A percentile compares a stretch with the other conserved stretches of the same genome.
phyloP scores from a whole-genome alignment of 2,797 vertebrate genomes.

The Sebastes taczanowskii region DNA sequence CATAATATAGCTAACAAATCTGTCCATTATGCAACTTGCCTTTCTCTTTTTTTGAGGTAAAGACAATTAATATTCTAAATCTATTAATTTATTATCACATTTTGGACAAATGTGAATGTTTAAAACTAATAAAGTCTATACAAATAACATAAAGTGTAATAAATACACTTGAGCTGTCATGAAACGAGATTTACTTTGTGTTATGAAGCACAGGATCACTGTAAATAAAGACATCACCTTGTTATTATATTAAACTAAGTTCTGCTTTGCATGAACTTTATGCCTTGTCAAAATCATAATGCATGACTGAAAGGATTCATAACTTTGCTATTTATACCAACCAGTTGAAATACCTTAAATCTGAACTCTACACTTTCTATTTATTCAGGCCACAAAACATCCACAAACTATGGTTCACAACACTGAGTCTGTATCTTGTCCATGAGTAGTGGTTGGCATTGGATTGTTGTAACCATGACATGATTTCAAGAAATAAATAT shows the following conservation, averaged over 20 bases:
- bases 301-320: background rate
- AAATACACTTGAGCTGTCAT: background rate
- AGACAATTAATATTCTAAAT: background rate
- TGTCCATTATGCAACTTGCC: background rate
- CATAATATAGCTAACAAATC: background rate
- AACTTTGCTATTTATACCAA: too few species aligned
- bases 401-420: too few species aligned
- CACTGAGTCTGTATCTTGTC: too few species aligned
- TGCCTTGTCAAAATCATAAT: background rate
- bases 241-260: background rate
- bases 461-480: too few species aligned
- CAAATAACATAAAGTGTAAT: too few species aligned
- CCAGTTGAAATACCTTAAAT: too few species aligned
- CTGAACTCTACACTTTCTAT: too few species aligned
- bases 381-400: too few species aligned
- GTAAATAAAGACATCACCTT: background rate
- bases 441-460: too few species aligned
- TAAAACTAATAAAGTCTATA: background rate
- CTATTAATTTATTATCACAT: background rate
- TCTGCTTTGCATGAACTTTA: background rate
- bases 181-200: background rate
- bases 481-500: too few species aligned
- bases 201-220: background rate
- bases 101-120: background rate
- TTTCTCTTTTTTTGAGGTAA: background rate